These are phyloP conservation scores for Hydrophis major DNA, from an alignment of 2,797 vertebrate species.

Conservation along the genomic window DNA sequence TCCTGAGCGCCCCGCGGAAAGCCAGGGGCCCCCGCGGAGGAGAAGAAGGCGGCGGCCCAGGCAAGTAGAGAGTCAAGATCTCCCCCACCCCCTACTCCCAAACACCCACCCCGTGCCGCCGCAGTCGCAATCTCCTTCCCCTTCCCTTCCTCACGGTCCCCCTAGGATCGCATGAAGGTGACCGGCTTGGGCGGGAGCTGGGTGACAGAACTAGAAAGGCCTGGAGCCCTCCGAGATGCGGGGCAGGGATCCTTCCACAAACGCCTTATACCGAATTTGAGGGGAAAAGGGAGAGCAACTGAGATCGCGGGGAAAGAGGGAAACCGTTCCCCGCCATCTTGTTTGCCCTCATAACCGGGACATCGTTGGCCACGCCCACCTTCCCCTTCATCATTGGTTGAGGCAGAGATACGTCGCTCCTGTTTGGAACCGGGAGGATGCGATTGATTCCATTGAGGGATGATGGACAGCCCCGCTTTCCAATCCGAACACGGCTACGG, in stretches of 20 bases:
- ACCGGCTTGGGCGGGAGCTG: slow-evolving; percentile 26
- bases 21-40: slow-evolving; percentile 54
- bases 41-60: slow-evolving; percentile 46
- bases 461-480: slow-evolving; percentile 28
- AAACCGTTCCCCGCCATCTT: slow-evolving; percentile 75
- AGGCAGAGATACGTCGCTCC: slow-evolving; percentile 17
- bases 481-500: not conserved
- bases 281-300: not conserved
- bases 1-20: slow-evolving; percentile 65
- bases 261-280: not conserved
- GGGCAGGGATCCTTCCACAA: not conserved
- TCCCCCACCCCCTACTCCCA: not conserved
- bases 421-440: fast-evolving
- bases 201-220: not conserved
- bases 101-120: not conserved
- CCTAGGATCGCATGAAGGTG: slow-evolving; percentile 59
- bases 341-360: slow-evolving; percentile 38
- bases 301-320: slow-evolving; percentile 28
- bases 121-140: not conserved
- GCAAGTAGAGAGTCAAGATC: slow-evolving; percentile 65
- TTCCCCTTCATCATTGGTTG: slow-evolving; percentile 57
- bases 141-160: slow-evolving; percentile 12
- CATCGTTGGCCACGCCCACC: slow-evolving; percentile 48
- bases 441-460: not conserved
- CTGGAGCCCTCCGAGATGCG: not conserved